These are phyloP conservation scores for Poeciliopsis gracilis DNA, from an alignment of 2,797 vertebrate species.

Conservation along the genomic window DNA sequence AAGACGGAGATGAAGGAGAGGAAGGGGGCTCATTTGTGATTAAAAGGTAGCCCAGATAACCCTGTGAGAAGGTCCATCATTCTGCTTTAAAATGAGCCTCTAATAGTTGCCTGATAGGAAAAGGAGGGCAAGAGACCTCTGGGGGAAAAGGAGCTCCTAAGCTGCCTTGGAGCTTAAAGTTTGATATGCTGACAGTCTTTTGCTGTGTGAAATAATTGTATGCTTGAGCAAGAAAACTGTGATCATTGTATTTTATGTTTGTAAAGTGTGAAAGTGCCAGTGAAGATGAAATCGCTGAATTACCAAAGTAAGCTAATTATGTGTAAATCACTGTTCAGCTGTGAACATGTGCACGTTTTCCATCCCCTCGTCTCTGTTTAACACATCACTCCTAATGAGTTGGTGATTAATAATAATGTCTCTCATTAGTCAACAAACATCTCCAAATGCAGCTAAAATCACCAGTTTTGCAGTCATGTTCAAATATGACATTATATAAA, in stretches of 20 bases:
- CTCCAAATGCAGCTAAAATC: conserved; percentile 38
- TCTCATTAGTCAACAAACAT: conserved; percentile 77
- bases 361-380: conserved; percentile 52
- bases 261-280: conserved; percentile 14
- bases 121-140: conserved; percentile 51
- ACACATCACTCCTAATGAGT: conserved; percentile 66
- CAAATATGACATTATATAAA: conserved; percentile 31
- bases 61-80: conserved; percentile 71
- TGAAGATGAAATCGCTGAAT: conserved; percentile 28
- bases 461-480: conserved; percentile 23
- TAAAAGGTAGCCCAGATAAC: conserved; percentile 79
- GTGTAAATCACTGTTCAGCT: background rate
- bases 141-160: conserved; percentile 28
- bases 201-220: conserved; percentile 8
- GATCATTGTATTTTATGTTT: conserved; percentile 4
- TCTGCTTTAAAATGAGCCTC: conserved; percentile 72
- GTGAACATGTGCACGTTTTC: conserved; percentile 20
- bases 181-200: conserved; percentile 8
- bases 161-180: conserved; percentile 23
- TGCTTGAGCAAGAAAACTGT: conserved; percentile 7
- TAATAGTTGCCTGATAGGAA: conserved; percentile 72
- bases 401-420: conserved; percentile 76
- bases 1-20: conserved; percentile 48
- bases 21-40: conserved; percentile 75
- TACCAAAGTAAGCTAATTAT: conserved; percentile 21